Evolutionary conservation across 1,140 invertebrate species (phyloP).

Genomic region (Amyelois transitella): DNA sequence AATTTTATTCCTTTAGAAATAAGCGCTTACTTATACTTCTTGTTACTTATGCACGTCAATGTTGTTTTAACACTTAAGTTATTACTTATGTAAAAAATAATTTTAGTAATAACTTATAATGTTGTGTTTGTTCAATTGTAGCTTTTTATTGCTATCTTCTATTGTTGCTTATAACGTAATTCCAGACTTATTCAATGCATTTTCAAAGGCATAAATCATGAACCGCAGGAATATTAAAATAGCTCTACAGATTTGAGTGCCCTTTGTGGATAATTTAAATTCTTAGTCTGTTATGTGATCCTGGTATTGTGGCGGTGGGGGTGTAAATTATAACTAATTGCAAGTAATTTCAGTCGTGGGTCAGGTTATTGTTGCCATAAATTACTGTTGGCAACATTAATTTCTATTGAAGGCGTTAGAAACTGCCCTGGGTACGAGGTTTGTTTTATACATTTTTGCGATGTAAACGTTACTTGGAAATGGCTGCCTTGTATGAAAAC

Average conservation of each 20-base stretch:
- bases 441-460: too few relatives aligned
- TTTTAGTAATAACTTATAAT: too few relatives aligned
- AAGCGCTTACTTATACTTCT: too few relatives aligned
- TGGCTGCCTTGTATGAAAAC: too few relatives aligned
- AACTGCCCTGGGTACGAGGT: background rate
- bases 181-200: slow-evolving; percentile 16
- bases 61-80: too few relatives aligned
- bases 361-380: slow-evolving; percentile 18
- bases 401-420: slow-evolving; percentile 3
- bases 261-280: slow-evolving; percentile 15
- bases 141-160: too few relatives aligned
- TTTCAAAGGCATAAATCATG: slow-evolving; percentile 9
- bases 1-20: too few relatives aligned
- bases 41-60: too few relatives aligned
- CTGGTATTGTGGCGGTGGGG: slow-evolving; percentile 19
- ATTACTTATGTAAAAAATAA: too few relatives aligned
- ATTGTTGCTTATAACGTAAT: too few relatives aligned
- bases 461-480: too few relatives aligned
- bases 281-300: slow-evolving; percentile 8
- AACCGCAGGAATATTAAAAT: background rate
- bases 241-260: slow-evolving; percentile 18
- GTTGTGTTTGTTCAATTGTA: too few relatives aligned
- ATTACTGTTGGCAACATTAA: slow-evolving; percentile 13
- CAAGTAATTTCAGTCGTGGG: slow-evolving; percentile 14
- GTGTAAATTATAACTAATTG: slow-evolving; percentile 25